Base-by-base conservation (phyloP, 1,140 invertebrate genomes). In the Pseudomyrmex sp. region DNA sequence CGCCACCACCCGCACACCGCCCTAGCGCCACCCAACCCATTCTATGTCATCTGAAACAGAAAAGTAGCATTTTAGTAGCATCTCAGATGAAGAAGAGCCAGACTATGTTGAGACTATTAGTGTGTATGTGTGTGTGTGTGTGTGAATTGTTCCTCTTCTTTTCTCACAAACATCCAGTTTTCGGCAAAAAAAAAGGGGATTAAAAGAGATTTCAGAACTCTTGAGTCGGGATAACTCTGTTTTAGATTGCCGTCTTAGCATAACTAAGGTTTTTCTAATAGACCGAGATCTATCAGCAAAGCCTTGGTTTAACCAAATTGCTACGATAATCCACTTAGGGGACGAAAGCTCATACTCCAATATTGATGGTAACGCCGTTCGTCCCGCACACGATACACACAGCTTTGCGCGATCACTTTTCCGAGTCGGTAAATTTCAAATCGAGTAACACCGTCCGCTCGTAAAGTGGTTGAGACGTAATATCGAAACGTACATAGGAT, bases 31-130 rank as follows among this genome's bases (percentile, higher is more conserved):
- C 93, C 93, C 93, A 94, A 94, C 93, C 93, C 93, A 94, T 94
- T 93, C 93, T 94, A 94, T 94, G 93, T 94, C 93, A 94, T 94
- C 93, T 94, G 92, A 82, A 94, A 94, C 90, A 94, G 79, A 92
- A 90, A 89, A 75, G 8, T 61, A 85, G 12, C 10, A 76, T 56
- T 20, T 56, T 13, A 9, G 50, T 35, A 35, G 35, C 35, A 35
- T 35, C 35, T 35, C 35, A 35, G 5, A 35, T 35, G 5, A 7
- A 35, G 35, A 35, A 35, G 5, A 35, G 35, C 35, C 35, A 35
- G 35, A 7, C 35, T 35, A 35, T 35, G 35, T 35, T 35, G 35
- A 35, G 2, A 56, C 1, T 35, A 4, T 3, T 74, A 20, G 5
- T 35, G 4, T 69, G n/a, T 13, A 12, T 20, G 2, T 35, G 20